Percentiles rank a stretch among this genome's conserved stretches.
These are phyloP conservation scores for Ptychochromis oligacanthus DNA, from an alignment of 2,113 vertebrate genomes.

Conservation along the genomic window DNA sequence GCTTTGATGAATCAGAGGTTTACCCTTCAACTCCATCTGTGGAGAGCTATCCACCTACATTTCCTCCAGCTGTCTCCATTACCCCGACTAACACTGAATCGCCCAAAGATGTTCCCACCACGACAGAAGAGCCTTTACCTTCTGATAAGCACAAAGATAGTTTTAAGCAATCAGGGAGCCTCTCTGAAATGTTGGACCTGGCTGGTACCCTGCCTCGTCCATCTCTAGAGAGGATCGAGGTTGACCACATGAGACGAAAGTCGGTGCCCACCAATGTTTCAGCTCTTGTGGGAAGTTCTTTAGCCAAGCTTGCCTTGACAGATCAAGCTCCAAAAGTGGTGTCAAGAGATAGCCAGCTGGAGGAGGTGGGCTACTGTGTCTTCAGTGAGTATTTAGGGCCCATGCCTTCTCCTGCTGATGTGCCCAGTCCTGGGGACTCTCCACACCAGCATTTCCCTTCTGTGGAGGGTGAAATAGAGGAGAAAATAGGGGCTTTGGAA, in stretches of 20 bases:
- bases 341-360: conserved; percentile 44
- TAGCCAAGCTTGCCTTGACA: conserved; percentile 59
- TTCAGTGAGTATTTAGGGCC: conserved; percentile 71
- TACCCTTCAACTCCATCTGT: conserved; percentile 28
- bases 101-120: background rate
- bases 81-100: conserved; percentile 26
- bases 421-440: conserved; percentile 61
- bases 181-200: conserved; percentile 73
- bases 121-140: background rate
- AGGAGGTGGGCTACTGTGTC: conserved; percentile 71
- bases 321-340: conserved; percentile 24
- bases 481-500: conserved; percentile 11
- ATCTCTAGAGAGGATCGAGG: conserved; percentile 46
- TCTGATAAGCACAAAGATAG: conserved; percentile 19
- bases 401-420: conserved; percentile 76
- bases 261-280: conserved; percentile 65
- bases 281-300: conserved; percentile 53
- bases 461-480: conserved; percentile 42
- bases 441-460: conserved; percentile 58
- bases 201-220: conserved; percentile 60
- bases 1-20: conserved; percentile 43
- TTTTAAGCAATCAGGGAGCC: conserved; percentile 41
- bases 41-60: background rate
- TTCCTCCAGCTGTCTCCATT: conserved; percentile 46
- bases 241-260: conserved; percentile 62